These are phyloP conservation scores for Anniella stebbinsi DNA, from an alignment of 2,797 vertebrate species.

Conservation along the genomic window DNA sequence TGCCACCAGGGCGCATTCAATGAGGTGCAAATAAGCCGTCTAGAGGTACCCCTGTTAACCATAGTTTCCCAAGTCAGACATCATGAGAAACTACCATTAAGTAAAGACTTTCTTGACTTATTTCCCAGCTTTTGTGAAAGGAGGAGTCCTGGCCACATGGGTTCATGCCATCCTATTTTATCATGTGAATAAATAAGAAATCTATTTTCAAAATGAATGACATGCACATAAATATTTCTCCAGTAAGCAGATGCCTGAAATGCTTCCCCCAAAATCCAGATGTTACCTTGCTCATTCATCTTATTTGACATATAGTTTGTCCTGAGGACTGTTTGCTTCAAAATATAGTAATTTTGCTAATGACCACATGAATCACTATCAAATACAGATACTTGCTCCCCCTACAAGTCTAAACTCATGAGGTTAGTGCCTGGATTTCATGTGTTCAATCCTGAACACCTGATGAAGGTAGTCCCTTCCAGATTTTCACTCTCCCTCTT, in stretches of 20 bases:
- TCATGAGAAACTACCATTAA: neutral
- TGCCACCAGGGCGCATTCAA: no score
- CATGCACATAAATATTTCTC: neutral
- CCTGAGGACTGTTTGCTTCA: constrained; percentile 12
- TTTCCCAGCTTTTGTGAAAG: neutral
- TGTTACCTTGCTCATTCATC: constrained; percentile 2
- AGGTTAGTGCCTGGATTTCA: fast-evolving
- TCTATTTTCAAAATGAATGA: neutral
- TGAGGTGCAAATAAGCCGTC: no score
- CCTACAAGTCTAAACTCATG: neutral
- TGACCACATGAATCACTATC: neutral
- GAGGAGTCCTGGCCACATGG: neutral
- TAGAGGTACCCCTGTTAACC: no score
- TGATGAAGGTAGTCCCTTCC: neutral
- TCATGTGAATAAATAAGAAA: neutral
- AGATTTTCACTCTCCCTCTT: neutral
- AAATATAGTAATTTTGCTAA: constrained; percentile 4
- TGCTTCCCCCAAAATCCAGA: constrained; percentile 13
- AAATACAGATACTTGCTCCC: neutral
- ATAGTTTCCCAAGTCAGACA: neutral
- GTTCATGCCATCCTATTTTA: neutral
- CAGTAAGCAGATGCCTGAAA: constrained; percentile 19
- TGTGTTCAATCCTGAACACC: neutral
- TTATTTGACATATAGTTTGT: neutral
- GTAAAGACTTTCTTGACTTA: neutral